phyloP scores from a whole-genome alignment of 2,113 vertebrate genomes.

The Plecturocebus donacophilus region DNA sequence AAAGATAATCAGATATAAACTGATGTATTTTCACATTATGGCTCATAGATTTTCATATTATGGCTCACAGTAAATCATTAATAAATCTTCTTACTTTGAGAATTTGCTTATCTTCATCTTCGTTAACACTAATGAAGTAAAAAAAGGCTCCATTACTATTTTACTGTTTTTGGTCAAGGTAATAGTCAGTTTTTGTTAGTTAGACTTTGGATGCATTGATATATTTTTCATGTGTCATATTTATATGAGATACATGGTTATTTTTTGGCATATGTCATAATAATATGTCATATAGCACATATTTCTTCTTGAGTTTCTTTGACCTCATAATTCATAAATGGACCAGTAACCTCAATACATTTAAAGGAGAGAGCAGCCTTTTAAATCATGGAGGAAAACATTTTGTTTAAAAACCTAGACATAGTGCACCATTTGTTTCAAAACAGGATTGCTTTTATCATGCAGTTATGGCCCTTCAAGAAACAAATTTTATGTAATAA shows the following conservation, averaged over 20 bases:
- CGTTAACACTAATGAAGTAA: neutral
- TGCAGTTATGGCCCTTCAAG: neutral
- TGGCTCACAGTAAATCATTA: neutral
- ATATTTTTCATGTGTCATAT: neutral
- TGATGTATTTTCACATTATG: neutral
- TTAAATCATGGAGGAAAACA: neutral
- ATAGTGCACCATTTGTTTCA: slow-evolving; percentile 23
- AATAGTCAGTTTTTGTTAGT: neutral
- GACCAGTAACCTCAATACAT: neutral
- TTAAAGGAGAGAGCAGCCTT: neutral
- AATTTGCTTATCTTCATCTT: neutral
- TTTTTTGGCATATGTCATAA: neutral
- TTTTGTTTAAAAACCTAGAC: neutral
- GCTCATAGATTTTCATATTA: neutral
- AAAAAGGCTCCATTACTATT: neutral
- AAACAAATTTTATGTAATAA: slow-evolving; percentile 9
- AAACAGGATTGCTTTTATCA: neutral
- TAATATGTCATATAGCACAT: neutral
- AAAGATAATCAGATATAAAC: neutral
- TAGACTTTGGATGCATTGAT: slow-evolving; percentile 35
- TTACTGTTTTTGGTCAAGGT: neutral
- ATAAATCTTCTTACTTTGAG: neutral
- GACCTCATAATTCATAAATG: neutral
- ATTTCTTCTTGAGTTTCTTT: slow-evolving; percentile 54
- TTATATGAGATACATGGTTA: neutral